A percentile compares a stretch with the other conserved stretches of the same genome.
Conservation (phyloP, 1,140 invertebrate genomes). For the Goniozus legneri region DNA sequence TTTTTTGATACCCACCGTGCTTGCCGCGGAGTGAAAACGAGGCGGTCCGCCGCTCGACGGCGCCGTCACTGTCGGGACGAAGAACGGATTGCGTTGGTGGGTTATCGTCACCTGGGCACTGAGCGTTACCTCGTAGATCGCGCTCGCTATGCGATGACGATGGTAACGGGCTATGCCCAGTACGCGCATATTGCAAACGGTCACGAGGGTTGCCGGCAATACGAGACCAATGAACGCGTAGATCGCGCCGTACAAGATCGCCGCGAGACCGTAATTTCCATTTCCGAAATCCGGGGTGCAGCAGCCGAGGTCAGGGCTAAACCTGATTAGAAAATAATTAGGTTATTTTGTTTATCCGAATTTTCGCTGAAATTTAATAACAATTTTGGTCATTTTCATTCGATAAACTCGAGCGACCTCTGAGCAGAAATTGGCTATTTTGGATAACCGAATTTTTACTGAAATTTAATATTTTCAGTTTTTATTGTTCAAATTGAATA, state of each 20-base stretch:
- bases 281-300: constrained; percentile 67
- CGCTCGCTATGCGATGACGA: constrained; percentile 76
- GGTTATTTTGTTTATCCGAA: no score
- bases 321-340: no score
- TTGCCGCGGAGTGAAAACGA: constrained; percentile 63
- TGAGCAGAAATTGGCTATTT: no score
- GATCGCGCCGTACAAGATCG: constrained; percentile 60
- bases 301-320: constrained; percentile 56
- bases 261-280: constrained; percentile 49
- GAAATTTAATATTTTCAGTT: no score
- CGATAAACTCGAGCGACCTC: no score
- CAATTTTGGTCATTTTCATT: no score
- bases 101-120: constrained; percentile 81
- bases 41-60: constrained; percentile 58
- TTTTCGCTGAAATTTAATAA: no score
- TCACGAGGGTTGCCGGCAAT: constrained; percentile 65
- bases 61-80: constrained; percentile 59
- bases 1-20: constrained; percentile 56
- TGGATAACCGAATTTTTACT: no score
- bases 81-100: constrained; percentile 74
- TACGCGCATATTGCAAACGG: constrained; percentile 70
- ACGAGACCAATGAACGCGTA: constrained; percentile 65
- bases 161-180: constrained; percentile 78
- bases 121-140: constrained; percentile 79
- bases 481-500: no score